phyloP scores from a whole-genome alignment of 1,140 invertebrate genomes.

The Hesperophylax magnus region DNA sequence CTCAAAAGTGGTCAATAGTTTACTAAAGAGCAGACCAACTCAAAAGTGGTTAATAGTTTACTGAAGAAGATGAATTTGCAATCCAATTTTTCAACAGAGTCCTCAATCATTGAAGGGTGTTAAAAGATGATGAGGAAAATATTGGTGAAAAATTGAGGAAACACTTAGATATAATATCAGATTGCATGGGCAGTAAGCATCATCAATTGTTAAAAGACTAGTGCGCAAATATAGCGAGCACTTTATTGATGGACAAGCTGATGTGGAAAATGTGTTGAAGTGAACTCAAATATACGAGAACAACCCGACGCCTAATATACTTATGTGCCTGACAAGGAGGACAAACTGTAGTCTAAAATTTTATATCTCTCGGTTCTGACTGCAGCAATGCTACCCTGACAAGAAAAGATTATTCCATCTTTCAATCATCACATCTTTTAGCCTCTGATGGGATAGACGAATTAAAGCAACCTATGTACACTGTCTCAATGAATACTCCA shows the following conservation, averaged over 20 bases:
- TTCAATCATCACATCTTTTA: not conserved
- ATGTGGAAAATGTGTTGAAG: constrained; percentile 1
- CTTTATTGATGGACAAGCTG: not conserved
- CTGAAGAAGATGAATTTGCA: not conserved
- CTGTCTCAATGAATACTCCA: not conserved
- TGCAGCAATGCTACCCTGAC: not conserved
- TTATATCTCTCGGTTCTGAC: not conserved
- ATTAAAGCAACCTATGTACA: not conserved
- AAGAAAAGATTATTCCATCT: constrained; percentile 10
- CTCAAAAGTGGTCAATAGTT: not conserved
- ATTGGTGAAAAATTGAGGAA: constrained; percentile 11
- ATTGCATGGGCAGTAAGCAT: constrained; percentile 20
- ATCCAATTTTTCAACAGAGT: not conserved
- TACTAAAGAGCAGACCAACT: too few species aligned
- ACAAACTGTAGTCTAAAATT: constrained; percentile 9
- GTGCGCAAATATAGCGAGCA: constrained; percentile 4
- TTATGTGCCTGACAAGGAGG: not conserved
- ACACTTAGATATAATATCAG: constrained; percentile 11
- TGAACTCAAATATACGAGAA: not conserved
- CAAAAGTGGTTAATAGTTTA: not conserved
- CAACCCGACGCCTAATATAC: too few species aligned
- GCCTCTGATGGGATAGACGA: not conserved
- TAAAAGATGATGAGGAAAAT: not conserved
- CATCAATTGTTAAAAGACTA: constrained; percentile 18
- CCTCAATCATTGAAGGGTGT: not conserved